Base-by-base conservation (phyloP, 2,113 vertebrate species). In the Poecilia latipinna region DNA sequence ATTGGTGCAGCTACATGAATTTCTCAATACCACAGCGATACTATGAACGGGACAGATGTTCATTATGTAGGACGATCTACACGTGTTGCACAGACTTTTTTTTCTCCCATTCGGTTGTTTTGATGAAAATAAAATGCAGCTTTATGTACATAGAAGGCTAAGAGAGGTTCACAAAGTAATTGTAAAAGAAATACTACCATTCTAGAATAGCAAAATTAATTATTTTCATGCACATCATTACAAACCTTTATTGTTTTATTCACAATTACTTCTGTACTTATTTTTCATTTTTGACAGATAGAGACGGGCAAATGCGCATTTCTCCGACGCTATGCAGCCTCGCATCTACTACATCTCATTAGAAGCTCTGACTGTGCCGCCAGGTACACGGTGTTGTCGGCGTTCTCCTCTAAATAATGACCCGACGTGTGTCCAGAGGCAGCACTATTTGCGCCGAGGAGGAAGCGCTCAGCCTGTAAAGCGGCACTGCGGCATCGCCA, bases 401-500 rank as follows among this genome's bases (percentile, higher is more conserved):
- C 11, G 11, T 3, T 26, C 24, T 37, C n/a, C 22, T 60, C 4
- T 12, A 31, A 37, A 48, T 19, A n/a, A 8, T 12, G 24, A 68
- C 68, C 0, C 8, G 61, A 42, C 13, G 29, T 8, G 62, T 0
- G 67, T 84, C 68, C 81, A 81, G 44, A 70, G 69, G 66, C 84
- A 78, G 94, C 92, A 95, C 94, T 95, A 93, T 86, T 94, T 94
- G 90, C 82, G 84, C 87, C 71, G 93, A 90, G 93, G 94, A 94
- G 91, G 94, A 93, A 93, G 92, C 93, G 87, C 28, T 92, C 86
- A 87, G 90, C 92, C 90, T 92, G 94, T 91, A 93, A 94, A 94
- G 94, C 94, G 94, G 94, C 94, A 95, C 93, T 95, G 94, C 94
- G 94, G 94, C 94, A 94, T 80, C 85, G 83, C 79, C 82, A 3